Evolutionary conservation across 2,888 invertebrate genomes (phyloP).

Genomic region (Melanostoma mellinum): DNA sequence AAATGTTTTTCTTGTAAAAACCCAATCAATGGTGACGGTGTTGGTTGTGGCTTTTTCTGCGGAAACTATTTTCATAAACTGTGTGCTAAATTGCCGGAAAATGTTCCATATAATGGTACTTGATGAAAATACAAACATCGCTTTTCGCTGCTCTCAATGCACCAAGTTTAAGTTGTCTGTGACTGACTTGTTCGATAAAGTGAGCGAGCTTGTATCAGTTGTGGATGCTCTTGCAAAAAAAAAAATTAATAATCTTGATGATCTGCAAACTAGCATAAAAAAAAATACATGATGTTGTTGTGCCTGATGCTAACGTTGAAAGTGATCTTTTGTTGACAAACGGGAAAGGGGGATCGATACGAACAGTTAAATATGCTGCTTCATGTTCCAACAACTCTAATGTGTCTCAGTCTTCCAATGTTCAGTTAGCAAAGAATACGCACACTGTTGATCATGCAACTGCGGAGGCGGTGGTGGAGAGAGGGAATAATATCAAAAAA

Average conservation of each 20-base stretch:
- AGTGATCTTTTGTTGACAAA: neutral
- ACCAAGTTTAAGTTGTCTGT: neutral
- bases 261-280: neutral
- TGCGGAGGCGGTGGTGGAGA: too few species aligned
- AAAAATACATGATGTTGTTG: neutral
- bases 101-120: neutral
- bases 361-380: neutral
- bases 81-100: neutral
- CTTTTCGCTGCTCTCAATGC: neutral
- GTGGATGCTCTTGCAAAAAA: neutral
- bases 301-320: neutral
- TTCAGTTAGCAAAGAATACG: too few species aligned
- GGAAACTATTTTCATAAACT: constrained; percentile 7
- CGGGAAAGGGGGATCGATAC: neutral
- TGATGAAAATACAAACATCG: neutral
- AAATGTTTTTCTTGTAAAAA: constrained; percentile 1
- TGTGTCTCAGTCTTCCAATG: too few species aligned
- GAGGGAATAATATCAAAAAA: too few species aligned
- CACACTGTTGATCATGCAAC: too few species aligned
- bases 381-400: too few species aligned
- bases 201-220: neutral
- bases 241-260: neutral
- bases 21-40: neutral
- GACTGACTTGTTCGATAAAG: too few species aligned
- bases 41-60: constrained; percentile 5